Conservation (phyloP, 2,888 invertebrate genomes). For the Chrysodeixis includens region DNA sequence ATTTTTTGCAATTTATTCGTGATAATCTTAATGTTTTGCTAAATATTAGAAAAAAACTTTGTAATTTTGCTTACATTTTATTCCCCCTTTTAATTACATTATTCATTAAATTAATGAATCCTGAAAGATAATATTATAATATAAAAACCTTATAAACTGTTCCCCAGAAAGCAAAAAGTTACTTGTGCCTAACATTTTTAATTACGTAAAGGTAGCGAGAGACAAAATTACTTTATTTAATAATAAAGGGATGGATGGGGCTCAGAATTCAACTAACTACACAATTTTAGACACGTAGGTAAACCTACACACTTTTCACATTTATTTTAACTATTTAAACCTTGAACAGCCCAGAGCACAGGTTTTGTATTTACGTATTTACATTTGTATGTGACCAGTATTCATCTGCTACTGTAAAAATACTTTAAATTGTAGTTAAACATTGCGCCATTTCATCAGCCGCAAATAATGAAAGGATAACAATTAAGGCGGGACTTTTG, state of each 20-base stretch:
- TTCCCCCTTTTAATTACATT: conserved; percentile 18
- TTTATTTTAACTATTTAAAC: no score
- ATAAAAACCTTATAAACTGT: conserved; percentile 35
- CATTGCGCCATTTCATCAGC: background rate
- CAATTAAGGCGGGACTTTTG: conserved; percentile 53
- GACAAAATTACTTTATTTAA: conserved; percentile 51
- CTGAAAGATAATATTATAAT: conserved; percentile 35
- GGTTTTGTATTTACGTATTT: no score
- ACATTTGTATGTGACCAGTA: no score
- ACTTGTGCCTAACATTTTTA: conserved; percentile 52
- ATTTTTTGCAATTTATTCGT: no score
- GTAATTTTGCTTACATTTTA: background rate
- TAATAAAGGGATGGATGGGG: conserved; percentile 51
- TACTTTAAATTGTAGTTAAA: background rate
- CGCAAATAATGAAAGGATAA: conserved; percentile 35
- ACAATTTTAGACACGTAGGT: conserved; percentile 40
- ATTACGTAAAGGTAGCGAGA: conserved; percentile 50
- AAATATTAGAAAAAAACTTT: no score
- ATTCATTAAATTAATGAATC: conserved; percentile 11
- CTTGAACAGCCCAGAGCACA: no score
- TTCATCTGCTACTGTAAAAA: conserved; percentile 16
- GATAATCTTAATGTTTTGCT: no score
- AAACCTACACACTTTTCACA: conserved; percentile 8
- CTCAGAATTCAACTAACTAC: conserved; percentile 46
- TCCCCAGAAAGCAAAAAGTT: conserved; percentile 42